Evolutionary conservation across 92 coral and sea anemone species (phyloP).

Genomic region (Palythoa grandiflora): DNA sequence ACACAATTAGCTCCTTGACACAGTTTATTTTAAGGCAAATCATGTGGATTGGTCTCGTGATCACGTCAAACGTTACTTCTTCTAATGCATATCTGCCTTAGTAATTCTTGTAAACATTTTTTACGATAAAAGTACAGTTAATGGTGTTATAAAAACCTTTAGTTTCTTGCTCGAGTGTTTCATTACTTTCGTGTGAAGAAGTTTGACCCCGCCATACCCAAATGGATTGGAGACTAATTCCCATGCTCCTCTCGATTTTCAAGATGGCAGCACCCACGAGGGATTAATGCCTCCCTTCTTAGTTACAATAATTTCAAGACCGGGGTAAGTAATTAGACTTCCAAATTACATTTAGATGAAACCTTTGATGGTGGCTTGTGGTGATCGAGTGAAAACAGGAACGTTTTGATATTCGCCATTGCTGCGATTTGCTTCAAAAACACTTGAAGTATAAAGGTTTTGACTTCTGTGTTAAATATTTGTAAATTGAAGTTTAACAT

Average conservation of each 20-base stretch:
- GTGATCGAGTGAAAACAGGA: background rate
- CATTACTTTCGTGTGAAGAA: no score
- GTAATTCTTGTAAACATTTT: no score
- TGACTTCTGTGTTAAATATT: conserved; percentile 2
- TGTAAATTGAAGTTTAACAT: background rate
- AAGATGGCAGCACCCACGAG: background rate
- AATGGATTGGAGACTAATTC: background rate
- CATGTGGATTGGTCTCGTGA: no score
- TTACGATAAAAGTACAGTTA: no score
- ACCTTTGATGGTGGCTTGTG: background rate
- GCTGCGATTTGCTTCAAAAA: background rate
- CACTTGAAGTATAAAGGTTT: background rate
- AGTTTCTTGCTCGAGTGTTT: no score
- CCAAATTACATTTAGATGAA: background rate
- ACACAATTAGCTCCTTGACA: no score
- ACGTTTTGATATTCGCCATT: background rate
- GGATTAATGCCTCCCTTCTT: background rate
- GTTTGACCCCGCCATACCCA: no score
- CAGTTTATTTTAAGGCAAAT: no score
- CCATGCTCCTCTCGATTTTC: conserved; percentile 5
- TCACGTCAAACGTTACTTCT: no score
- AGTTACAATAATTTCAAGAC: background rate
- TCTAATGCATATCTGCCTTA: no score
- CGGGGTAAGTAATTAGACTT: background rate
- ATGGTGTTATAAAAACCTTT: no score